phyloP scores from a whole-genome alignment of 2,888 invertebrate species.

The Crocallis elinguaria region DNA sequence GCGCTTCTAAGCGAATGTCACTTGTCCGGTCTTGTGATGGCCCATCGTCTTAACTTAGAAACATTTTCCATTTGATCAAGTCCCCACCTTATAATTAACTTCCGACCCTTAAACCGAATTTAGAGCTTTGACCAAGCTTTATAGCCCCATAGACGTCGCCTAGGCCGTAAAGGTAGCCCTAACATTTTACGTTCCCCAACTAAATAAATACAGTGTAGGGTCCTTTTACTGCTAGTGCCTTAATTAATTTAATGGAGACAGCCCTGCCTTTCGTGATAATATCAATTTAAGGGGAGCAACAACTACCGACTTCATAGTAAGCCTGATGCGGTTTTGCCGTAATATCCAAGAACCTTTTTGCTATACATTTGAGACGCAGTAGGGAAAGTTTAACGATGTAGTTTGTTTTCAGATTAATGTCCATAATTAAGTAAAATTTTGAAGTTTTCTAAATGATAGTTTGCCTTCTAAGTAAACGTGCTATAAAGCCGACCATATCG shows the following conservation, averaged over 20 bases:
- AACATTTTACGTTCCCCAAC: conserved; percentile 32
- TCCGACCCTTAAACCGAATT: conserved; percentile 6
- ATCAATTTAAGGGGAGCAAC: conserved; percentile 42
- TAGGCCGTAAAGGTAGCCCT: conserved; percentile 32
- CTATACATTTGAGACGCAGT: neutral
- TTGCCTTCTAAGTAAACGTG: too few relatives aligned
- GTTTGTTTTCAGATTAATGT: too few relatives aligned
- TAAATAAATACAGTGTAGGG: conserved; percentile 37
- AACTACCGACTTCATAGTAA: conserved; percentile 20
- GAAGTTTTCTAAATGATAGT: too few relatives aligned
- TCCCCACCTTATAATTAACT: conserved; percentile 13
- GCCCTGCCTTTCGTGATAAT: conserved; percentile 46
- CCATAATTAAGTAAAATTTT: too few relatives aligned
- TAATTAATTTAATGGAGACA: conserved; percentile 56
- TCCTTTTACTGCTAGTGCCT: conserved; percentile 32
- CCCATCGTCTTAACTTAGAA: neutral
- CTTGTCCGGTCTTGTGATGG: too few relatives aligned
- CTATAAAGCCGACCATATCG: too few relatives aligned
- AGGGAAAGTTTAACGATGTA: neutral
- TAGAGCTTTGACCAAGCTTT: conserved; percentile 17
- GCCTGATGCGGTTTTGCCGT: conserved; percentile 31
- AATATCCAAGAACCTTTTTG: conserved; percentile 24
- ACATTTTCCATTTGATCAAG: conserved; percentile 2
- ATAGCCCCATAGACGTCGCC: conserved; percentile 24
- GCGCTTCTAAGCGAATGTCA: too few relatives aligned